phyloP scores from a whole-genome alignment of 2,113 vertebrate genomes.

The Passer domesticus region DNA sequence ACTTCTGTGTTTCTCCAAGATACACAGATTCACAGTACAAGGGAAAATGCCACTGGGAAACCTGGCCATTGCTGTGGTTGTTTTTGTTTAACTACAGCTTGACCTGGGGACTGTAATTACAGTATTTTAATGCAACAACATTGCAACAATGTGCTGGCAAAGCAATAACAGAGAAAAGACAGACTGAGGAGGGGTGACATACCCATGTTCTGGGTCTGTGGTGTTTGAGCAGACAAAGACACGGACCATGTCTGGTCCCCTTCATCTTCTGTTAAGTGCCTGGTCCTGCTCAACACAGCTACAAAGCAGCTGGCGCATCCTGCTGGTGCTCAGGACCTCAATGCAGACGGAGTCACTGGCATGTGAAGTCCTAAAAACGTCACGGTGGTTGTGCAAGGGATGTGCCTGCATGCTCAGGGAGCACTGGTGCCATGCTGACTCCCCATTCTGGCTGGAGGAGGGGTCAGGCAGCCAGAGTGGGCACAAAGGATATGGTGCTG shows the following conservation, averaged over 20 bases:
- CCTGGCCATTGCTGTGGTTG: not conserved
- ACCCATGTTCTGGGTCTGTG: rapidly evolving
- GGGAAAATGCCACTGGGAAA: not conserved
- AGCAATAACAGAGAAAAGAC: not conserved
- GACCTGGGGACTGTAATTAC: not conserved
- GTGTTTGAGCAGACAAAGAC: not conserved
- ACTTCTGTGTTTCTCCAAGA: not conserved
- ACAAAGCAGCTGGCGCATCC: rapidly evolving
- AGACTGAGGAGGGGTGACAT: rapidly evolving
- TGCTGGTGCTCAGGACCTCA: rapidly evolving
- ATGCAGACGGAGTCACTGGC: rapidly evolving
- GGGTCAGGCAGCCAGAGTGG: rapidly evolving
- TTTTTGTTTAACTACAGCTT: not conserved
- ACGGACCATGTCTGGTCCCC: rapidly evolving
- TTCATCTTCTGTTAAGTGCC: not conserved
- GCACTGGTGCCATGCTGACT: not conserved
- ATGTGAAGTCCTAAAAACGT: not conserved
- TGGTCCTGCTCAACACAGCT: not conserved
- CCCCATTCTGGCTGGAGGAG: rapidly evolving
- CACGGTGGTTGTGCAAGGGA: not conserved
- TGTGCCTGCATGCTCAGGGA: not conserved
- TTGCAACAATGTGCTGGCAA: not conserved
- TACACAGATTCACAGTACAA: not conserved
- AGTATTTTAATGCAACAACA: not conserved
- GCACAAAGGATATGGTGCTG: rapidly evolving